phyloP scores from a whole-genome alignment of 2,113 vertebrate species.

The Onychorhynchus coronatus region DNA sequence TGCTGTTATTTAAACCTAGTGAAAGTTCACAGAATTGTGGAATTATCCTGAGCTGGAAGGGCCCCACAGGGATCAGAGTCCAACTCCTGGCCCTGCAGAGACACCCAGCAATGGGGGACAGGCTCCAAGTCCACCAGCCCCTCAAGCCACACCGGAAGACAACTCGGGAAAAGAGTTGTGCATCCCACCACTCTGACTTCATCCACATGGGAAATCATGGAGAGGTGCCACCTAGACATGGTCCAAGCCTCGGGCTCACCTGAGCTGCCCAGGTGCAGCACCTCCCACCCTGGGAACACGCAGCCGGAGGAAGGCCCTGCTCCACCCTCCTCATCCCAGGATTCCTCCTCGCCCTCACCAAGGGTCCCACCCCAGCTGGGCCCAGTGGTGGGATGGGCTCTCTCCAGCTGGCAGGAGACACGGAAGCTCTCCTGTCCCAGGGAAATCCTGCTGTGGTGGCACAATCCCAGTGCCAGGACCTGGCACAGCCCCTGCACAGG shows the following conservation, averaged over 20 bases:
- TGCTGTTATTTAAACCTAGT: neutral
- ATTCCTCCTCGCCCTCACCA: neutral
- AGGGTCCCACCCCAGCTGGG: neutral
- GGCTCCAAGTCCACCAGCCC: neutral
- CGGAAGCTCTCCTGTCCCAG: neutral
- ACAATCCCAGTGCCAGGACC: neutral
- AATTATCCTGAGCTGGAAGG: neutral
- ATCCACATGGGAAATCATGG: accelerated
- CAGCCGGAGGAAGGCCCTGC: neutral
- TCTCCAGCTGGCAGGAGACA: neutral
- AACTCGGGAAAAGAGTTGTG: neutral
- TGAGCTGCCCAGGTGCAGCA: neutral
- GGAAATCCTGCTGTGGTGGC: neutral
- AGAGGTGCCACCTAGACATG: neutral
- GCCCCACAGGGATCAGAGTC: neutral
- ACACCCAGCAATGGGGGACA: neutral
- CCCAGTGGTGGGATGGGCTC: accelerated
- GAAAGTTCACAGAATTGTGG: neutral
- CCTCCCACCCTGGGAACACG: accelerated
- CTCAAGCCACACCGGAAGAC: neutral
- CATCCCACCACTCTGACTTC: neutral
- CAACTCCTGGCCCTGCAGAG: neutral
- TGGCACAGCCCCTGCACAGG: neutral
- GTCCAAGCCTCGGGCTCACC: neutral
- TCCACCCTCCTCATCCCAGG: too few relatives aligned